These are phyloP conservation scores for Melitaea athalia DNA, from an alignment of 2,888 invertebrate genomes.

Conservation along the genomic window DNA sequence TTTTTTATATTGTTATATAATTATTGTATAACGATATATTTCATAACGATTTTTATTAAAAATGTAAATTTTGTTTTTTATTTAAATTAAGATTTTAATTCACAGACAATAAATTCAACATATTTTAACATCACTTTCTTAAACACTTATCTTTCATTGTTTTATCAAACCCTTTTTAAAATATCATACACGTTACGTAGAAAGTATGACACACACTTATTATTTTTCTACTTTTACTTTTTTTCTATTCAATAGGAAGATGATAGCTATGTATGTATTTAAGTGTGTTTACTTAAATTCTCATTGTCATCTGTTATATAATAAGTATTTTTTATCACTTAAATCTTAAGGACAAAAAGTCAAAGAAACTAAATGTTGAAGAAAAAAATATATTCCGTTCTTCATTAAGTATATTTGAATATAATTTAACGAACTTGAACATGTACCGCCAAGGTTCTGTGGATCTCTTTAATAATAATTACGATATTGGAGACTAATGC, in stretches of 20 bases:
- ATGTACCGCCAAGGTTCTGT: slow-evolving; percentile 39
- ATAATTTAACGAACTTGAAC: slow-evolving; percentile 38
- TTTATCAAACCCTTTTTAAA: neutral
- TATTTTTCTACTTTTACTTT: neutral
- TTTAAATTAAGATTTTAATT: no score
- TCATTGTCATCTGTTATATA: neutral
- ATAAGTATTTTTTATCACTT: neutral
- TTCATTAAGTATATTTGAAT: slow-evolving; percentile 28
- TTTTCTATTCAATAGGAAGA: neutral
- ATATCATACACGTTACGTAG: neutral
- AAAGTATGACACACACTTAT: neutral
- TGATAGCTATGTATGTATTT: neutral
- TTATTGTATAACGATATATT: no score
- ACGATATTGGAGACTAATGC: neutral
- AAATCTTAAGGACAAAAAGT: neutral
- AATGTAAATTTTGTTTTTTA: no score
- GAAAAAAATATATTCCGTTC: slow-evolving; percentile 36
- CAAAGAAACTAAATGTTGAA: neutral
- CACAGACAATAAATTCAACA: no score
- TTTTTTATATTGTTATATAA: no score
- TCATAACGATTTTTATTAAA: no score
- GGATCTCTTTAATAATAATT: slow-evolving; percentile 7
- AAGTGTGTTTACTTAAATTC: neutral
- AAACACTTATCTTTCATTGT: neutral
- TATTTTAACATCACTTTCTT: no score